These are phyloP conservation scores for Ruditapes philippinarum DNA, from an alignment of 1,140 invertebrate species.

Conservation along the genomic window DNA sequence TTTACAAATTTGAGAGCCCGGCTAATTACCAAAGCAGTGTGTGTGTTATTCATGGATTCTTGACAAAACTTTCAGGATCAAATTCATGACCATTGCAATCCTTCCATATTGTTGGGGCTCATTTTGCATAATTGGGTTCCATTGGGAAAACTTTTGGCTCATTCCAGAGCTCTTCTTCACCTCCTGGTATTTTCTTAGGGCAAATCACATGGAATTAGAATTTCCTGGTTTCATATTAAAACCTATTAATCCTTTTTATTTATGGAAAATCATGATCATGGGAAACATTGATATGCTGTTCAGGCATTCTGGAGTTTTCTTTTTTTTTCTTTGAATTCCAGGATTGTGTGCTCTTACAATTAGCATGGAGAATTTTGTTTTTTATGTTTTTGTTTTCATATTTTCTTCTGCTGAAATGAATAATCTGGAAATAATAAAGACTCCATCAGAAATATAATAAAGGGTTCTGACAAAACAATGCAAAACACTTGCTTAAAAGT, in stretches of 20 bases:
- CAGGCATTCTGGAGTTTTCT: neutral
- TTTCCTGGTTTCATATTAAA: neutral
- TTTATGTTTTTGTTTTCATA: too few relatives aligned
- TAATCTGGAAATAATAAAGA: too few relatives aligned
- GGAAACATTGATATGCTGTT: conserved; percentile 3
- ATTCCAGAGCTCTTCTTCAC: conserved; percentile 7
- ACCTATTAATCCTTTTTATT: conserved; percentile 10
- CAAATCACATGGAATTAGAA: conserved; percentile 3
- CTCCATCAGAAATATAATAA: too few relatives aligned
- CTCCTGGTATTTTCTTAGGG: neutral
- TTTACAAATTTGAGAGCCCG: neutral
- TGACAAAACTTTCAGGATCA: conserved; percentile 20
- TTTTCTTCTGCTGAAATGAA: too few relatives aligned
- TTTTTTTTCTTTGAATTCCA: too few relatives aligned
- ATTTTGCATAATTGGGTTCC: conserved; percentile 36
- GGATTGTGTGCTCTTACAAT: too few relatives aligned
- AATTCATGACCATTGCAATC: conserved; percentile 24
- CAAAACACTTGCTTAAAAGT: too few relatives aligned
- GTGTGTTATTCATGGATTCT: conserved; percentile 29
- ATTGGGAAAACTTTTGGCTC: conserved; percentile 12
- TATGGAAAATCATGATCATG: neutral
- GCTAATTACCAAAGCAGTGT: conserved; percentile 12
- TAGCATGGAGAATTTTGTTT: too few relatives aligned
- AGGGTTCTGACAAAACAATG: too few relatives aligned
- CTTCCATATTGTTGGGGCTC: neutral